Evolutionary conservation across 2,113 vertebrate species (phyloP), one percentile per base, ranked within the genome.

Genomic region (Felis chaus): DNA sequence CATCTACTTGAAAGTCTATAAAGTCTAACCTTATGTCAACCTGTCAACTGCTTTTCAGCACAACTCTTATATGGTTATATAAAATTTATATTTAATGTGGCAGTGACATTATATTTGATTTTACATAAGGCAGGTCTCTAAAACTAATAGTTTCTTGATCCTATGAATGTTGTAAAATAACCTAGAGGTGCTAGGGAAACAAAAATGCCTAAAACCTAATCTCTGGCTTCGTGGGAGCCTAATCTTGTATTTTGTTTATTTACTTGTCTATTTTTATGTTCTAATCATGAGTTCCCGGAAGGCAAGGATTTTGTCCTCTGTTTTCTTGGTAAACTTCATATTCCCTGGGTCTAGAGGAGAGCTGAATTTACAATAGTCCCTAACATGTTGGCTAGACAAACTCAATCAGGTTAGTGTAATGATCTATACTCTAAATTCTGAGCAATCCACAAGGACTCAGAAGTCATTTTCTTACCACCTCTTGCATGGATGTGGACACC

Each of bases 251-350:
- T 74, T 65, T 93, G 83, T 94, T 96, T 97, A 71, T 97, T 95
- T 92, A 66, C 84, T 53, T 96, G 45, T 91, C 95, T 97, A 41
- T 85, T 97, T 96, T 95, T 88, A 41, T 50, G 57, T 97, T 91
- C 63, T 88, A 95, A 94, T 95, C 69, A 57, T 69, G 69, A 97
- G 93, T 95, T 95, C 63, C 91, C 15, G 0, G 76, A 97, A 97
- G 88, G 86, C 76, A 92, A 94, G 87, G 74, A 96, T 92, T 96
- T 96, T 76, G 68, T 80, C 68, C 83, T 94, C 25, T 78, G 41
- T 73, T 94, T 95, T 97, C 87, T 89, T 92, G 31, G 88, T 97
- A 89, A 98, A 78, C 63, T 95, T 96, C 48, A 50, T 55, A 96
- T 79, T 88, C 45, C 27, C 31, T 55, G 57, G 29, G 87, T 85